These are phyloP conservation scores for Megaceryle maxima DNA, from an alignment of 2,113 vertebrate species.

Conservation along the genomic window DNA sequence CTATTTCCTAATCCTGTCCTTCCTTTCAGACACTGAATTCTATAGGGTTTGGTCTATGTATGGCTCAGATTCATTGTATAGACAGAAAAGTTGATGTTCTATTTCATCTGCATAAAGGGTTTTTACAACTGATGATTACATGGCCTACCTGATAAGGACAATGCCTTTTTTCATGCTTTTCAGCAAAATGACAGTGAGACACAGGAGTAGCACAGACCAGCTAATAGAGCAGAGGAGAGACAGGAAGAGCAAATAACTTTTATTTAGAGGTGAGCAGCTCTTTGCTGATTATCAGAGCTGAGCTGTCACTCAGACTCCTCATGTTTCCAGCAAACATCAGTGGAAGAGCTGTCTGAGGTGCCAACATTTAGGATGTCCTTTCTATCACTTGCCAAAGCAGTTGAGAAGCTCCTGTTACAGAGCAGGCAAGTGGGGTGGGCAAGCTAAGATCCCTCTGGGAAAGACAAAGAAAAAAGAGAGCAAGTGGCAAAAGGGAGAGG, in stretches of 20 bases:
- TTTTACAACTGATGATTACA: neutral
- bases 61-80: neutral
- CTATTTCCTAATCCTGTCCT: neutral
- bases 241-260: neutral
- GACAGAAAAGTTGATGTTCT: neutral
- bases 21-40: neutral
- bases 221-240: neutral
- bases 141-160: neutral
- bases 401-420: conserved; percentile 75
- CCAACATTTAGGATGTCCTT: conserved; percentile 61
- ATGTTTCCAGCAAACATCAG: neutral
- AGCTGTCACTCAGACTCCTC: neutral
- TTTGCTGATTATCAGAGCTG: neutral
- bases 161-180: neutral
- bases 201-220: neutral
- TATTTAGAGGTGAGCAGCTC: neutral
- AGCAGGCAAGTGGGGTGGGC: conserved; percentile 55
- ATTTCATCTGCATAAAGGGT: neutral
- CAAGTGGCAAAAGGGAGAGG: conserved; percentile 24
- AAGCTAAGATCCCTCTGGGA: conserved; percentile 40
- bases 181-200: neutral
- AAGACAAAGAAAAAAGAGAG: conserved; percentile 26
- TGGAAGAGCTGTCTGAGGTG: neutral
- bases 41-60: neutral
- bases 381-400: conserved; percentile 66